phyloP scores from a whole-genome alignment of 2,888 invertebrate genomes.

The Glaucopsyche alexis region DNA sequence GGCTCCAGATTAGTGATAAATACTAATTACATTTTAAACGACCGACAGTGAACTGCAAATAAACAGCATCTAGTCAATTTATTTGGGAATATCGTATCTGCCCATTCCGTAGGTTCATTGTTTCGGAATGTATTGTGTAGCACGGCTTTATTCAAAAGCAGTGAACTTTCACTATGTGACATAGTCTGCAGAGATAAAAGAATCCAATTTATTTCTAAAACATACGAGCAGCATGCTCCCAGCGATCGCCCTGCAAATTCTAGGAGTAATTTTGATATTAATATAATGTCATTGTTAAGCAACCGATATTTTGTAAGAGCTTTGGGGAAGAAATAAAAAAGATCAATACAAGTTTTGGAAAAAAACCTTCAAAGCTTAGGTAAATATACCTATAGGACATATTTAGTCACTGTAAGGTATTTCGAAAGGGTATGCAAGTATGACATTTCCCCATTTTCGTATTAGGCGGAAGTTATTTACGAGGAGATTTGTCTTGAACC shows the following conservation, averaged over 20 bases:
- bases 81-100: slow-evolving; percentile 12
- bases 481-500: slow-evolving; percentile 4
- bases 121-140: slow-evolving; percentile 30
- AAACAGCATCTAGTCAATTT: slow-evolving; percentile 22
- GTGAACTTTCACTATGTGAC: slow-evolving; percentile 30
- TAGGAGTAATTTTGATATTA: slow-evolving; percentile 14
- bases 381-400: no score
- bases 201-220: slow-evolving; percentile 32
- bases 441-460: not conserved
- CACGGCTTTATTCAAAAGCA: slow-evolving; percentile 30
- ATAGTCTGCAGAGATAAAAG: slow-evolving; percentile 29
- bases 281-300: not conserved
- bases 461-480: not conserved
- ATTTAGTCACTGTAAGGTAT: no score
- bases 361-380: no score
- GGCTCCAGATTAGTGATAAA: not conserved
- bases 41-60: not conserved
- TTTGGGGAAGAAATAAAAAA: not conserved
- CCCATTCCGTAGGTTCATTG: slow-evolving; percentile 25
- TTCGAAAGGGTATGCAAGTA: no score
- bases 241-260: slow-evolving; percentile 27
- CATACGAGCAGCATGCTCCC: slow-evolving; percentile 27
- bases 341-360: no score
- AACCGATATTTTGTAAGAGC: not conserved
- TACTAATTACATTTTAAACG: not conserved